Evolutionary conservation across 2,888 invertebrate species (phyloP).

Genomic region (Anorthoa munda): DNA sequence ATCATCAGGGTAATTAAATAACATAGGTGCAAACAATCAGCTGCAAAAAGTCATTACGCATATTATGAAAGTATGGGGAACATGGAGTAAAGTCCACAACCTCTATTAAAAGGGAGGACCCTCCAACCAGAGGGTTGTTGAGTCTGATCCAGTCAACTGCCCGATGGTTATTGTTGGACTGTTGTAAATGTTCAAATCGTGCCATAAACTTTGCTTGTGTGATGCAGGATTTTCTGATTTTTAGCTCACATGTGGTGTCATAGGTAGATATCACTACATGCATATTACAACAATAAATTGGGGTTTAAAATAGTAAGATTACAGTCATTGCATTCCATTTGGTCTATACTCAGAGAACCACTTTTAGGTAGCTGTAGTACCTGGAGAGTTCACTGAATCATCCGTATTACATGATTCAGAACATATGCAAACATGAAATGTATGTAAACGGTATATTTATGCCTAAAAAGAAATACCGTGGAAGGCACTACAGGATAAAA

Average conservation of each 20-base stretch:
- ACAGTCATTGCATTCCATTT: not conserved
- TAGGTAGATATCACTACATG: not conserved
- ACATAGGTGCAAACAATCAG: not conserved
- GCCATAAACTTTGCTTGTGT: no score
- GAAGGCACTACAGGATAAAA: constrained; percentile 12
- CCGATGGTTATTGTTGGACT: no score
- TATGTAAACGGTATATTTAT: not conserved
- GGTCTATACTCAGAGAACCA: constrained; percentile 6
- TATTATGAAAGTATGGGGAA: no score
- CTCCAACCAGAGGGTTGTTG: no score
- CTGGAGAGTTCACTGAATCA: constrained; percentile 15
- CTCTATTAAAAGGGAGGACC: no score
- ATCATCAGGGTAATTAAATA: not conserved
- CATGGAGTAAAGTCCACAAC: no score
- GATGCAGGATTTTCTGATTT: no score
- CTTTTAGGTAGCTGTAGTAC: not conserved
- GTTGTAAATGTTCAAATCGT: no score
- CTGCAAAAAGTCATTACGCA: not conserved
- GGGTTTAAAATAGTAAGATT: not conserved
- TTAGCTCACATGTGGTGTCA: no score
- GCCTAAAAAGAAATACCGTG: constrained; percentile 17
- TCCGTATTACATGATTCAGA: constrained; percentile 23
- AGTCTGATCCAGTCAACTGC: no score
- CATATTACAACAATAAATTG: not conserved
- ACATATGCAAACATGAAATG: constrained; percentile 12